phyloP scores from a whole-genome alignment of 1,140 invertebrate genomes.

The Drosophila ironensis region DNA sequence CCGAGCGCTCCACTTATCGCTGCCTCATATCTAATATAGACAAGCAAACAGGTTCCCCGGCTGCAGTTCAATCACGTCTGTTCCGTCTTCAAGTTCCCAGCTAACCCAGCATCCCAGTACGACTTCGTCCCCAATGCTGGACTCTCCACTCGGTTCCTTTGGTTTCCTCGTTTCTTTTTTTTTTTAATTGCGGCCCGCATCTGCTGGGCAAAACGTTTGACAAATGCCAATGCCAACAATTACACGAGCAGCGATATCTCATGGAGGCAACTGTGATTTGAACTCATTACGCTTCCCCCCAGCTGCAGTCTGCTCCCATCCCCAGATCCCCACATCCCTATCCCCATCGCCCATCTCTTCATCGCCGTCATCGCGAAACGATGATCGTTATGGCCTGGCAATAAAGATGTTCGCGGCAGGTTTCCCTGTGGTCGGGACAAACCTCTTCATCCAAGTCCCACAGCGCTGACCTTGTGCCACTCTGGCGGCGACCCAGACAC shows the following conservation, averaged over 20 bases:
- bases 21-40: conserved; percentile 80
- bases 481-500: conserved; percentile 66
- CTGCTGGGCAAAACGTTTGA: conserved; percentile 69
- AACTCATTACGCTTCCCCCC: conserved; percentile 60
- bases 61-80: conserved; percentile 74
- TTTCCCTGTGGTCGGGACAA: conserved; percentile 24
- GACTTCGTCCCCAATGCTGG: conserved; percentile 21
- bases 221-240: conserved; percentile 78
- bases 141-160: conserved; percentile 16
- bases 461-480: conserved; percentile 71
- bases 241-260: conserved; percentile 64
- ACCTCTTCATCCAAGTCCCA: conserved; percentile 48
- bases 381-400: conserved; percentile 17
- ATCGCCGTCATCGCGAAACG: conserved; percentile 18
- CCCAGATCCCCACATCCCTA: too few relatives aligned
- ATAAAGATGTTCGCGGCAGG: conserved; percentile 13
- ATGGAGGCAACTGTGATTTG: conserved; percentile 56
- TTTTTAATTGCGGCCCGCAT: conserved; percentile 77
- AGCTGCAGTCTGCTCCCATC: too few relatives aligned
- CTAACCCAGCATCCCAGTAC: conserved; percentile 34
- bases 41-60: conserved; percentile 73
- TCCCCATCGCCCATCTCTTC: conserved; percentile 22
- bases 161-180: conserved; percentile 5
- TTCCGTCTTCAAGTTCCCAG: conserved; percentile 33
- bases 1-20: conserved; percentile 74